Conservation (phyloP, 1,140 invertebrate genomes). For the Drosophila kepulauana region DNA sequence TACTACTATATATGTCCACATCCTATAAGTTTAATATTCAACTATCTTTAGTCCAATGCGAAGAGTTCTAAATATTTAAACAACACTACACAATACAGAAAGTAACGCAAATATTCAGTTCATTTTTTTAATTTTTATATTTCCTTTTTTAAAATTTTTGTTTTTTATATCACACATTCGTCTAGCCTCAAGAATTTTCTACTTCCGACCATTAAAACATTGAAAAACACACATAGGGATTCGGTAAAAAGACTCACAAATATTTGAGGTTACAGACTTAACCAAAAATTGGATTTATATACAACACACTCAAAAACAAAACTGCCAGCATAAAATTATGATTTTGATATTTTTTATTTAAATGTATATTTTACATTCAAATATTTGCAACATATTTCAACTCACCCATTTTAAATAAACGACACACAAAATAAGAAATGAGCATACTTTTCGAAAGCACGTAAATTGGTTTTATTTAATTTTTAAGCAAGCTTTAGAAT, state of each 20-base stretch:
- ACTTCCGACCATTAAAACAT: slow-evolving; percentile 51
- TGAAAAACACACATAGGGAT: slow-evolving; percentile 32
- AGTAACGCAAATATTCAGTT: slow-evolving; percentile 46
- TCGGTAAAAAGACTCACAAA: slow-evolving; percentile 62
- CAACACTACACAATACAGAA: slow-evolving; percentile 37
- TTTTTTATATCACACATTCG: slow-evolving; percentile 22
- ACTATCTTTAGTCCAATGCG: slow-evolving; percentile 66
- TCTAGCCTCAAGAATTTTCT: slow-evolving; percentile 68
- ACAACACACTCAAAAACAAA: slow-evolving; percentile 49
- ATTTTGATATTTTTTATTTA: slow-evolving; percentile 17
- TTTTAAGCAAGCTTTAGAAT: neutral
- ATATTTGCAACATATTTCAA: slow-evolving; percentile 63
- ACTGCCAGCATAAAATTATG: slow-evolving; percentile 55
- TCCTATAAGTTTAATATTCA: slow-evolving; percentile 64
- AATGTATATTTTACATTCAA: slow-evolving; percentile 34
- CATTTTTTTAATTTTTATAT: slow-evolving; percentile 26
- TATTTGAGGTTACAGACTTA: slow-evolving; percentile 6
- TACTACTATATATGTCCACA: slow-evolving; percentile 52
- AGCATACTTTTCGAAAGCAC: slow-evolving; percentile 73
- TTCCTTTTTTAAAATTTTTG: slow-evolving; percentile 24
- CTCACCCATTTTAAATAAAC: slow-evolving; percentile 66
- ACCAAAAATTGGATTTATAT: slow-evolving; percentile 9
- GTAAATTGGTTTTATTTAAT: slow-evolving; percentile 61
- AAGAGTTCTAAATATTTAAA: slow-evolving; percentile 65
- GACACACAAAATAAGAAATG: slow-evolving; percentile 73